Evolutionary conservation across 2,888 invertebrate genomes (phyloP), one percentile per base, ranked within the genome.

Genomic region (Alentia gelatinosa): DNA sequence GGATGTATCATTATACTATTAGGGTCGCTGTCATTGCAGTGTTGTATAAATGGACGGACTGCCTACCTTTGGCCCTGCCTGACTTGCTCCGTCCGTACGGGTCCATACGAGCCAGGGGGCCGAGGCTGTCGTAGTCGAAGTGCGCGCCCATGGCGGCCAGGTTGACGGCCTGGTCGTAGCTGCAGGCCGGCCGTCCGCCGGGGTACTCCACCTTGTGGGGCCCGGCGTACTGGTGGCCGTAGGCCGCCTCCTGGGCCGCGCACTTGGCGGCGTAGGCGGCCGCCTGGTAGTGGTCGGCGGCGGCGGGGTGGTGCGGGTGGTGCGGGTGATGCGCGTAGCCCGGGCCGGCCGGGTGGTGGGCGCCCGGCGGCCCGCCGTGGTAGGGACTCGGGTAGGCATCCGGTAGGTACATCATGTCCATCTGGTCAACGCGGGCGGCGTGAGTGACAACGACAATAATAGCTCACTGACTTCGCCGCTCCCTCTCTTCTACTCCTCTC

Each of bases 41-140:
- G n/a, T n/a, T n/a, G n/a, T 56, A 56, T 56, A n/a, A 63, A n/a
- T 12, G 35, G 79, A 79, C 15, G 33, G 47, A 9, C 26, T 63
- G 47, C 68, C 40, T 90, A 90, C 90, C 90, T 90, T 90, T 90
- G 37, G 90, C 90, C 86, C 90, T 84, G 35, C 90, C 90, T 56
- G 74, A 47, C 50, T 90, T 90, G 26, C 63, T 84, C 50, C 90
- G 40, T n/a, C 86, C 86, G 84, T 90, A 90, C 37, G 90, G 84
- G 86, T 90, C 86, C 90, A 90, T 86, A 40, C 90, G 40, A 35
- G 89, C 89, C 68, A 90, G 39, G 42, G 83, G 63, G 37, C 63
- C 56, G 37, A 90, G 56, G 86, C 79, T 90, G 86, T 90, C 90
- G 40, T 86, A 86, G 56, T 90, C 90, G 42, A 90, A 90, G 40